These are phyloP conservation scores for Sus cebifrons DNA, from an alignment of 2,797 vertebrate species.

Conservation along the genomic window DNA sequence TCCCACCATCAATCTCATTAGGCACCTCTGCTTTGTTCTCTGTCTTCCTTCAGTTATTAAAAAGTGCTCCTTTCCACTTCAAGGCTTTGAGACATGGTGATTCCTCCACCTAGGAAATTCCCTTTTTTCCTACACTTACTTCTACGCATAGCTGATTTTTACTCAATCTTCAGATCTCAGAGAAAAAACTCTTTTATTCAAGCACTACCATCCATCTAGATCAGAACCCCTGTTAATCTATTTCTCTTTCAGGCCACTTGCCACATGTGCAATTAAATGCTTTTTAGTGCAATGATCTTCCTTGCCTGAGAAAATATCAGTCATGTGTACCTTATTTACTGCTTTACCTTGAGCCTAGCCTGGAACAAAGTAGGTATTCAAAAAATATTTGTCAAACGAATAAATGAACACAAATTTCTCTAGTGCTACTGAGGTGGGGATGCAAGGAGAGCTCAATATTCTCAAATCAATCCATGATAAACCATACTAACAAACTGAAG, in stretches of 20 bases:
- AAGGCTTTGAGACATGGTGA: background rate
- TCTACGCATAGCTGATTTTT: background rate
- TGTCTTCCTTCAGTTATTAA: background rate
- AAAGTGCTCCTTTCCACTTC: background rate
- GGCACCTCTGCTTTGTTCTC: background rate
- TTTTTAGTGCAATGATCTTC: constrained; percentile 33
- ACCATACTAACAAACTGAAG: too few relatives aligned
- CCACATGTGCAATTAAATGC: background rate
- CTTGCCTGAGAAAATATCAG: background rate
- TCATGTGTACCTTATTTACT: constrained; percentile 34
- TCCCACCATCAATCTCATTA: background rate
- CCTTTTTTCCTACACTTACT: background rate
- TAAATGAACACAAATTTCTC: constrained; percentile 56
- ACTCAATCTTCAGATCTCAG: background rate
- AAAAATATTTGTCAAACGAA: constrained; percentile 38
- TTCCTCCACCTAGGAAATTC: background rate
- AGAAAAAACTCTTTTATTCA: background rate
- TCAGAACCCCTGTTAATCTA: background rate
- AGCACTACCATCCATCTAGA: background rate
- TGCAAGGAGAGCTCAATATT: too few relatives aligned
- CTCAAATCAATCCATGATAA: too few relatives aligned
- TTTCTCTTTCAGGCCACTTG: constrained; percentile 19
- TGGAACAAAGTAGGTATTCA: constrained; percentile 50
- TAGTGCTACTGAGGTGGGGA: background rate
- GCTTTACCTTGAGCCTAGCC: background rate